Percentiles rank a stretch among this genome's conserved stretches.
phyloP scores from a whole-genome alignment of 2,797 vertebrate species.

The Acomys russatus region DNA sequence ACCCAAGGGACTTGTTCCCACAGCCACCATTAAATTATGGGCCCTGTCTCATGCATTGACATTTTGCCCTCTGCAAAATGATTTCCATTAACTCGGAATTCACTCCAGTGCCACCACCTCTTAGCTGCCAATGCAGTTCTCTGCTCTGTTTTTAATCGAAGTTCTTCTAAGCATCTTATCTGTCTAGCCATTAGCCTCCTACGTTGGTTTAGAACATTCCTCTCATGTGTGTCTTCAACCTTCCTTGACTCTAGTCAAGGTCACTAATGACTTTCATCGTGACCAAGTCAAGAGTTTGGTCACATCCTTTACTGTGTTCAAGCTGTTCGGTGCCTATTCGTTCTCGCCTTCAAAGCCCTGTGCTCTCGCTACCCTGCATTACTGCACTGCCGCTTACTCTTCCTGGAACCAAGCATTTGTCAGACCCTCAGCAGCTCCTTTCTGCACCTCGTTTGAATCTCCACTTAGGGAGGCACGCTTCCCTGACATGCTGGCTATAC shows the following conservation, averaged over 20 bases:
- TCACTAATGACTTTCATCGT: neutral
- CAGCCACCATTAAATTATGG: neutral
- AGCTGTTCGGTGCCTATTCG: neutral
- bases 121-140: conserved; percentile 26
- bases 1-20: neutral
- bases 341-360: neutral
- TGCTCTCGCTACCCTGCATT: neutral
- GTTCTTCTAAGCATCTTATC: neutral
- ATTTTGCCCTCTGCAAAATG: neutral
- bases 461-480: neutral
- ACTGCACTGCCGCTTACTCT: neutral
- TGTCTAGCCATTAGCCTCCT: neutral
- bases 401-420: neutral
- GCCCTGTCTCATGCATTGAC: neutral
- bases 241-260: neutral
- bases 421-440: neutral
- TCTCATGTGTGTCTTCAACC: neutral
- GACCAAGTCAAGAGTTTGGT: neutral
- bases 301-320: neutral
- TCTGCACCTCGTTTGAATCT: neutral
- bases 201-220: neutral
- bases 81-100: neutral
- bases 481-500: neutral
- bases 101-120: neutral
- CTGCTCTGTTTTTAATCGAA: conserved; percentile 7